Conservation (phyloP, 2,113 vertebrate species). For the Vidua chalybeata region DNA sequence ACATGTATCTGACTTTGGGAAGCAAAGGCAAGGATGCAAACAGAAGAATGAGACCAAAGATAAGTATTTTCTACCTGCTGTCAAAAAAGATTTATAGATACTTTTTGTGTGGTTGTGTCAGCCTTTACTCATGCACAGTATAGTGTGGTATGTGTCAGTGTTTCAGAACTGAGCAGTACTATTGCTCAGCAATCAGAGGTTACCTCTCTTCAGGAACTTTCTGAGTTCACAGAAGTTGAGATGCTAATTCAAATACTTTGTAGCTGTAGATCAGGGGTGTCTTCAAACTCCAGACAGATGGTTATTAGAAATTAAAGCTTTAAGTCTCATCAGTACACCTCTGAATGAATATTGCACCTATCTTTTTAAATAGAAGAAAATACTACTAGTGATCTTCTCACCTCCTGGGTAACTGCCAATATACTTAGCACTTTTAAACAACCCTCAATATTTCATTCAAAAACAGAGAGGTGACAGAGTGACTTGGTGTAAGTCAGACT, state of each 20-base stretch:
- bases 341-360: neutral
- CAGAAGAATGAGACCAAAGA: neutral
- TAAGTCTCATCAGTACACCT: neutral
- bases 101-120: neutral
- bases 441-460: neutral
- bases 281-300: neutral
- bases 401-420: neutral
- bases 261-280: neutral
- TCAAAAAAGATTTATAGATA: neutral
- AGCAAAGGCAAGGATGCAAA: neutral
- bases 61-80: neutral
- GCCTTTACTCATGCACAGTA: neutral
- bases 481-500: neutral
- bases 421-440: neutral
- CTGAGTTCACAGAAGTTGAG: neutral
- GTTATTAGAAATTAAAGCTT: neutral
- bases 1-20: neutral
- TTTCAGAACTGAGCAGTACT: neutral
- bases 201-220: neutral
- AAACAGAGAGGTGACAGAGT: neutral
- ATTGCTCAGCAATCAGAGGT: neutral
- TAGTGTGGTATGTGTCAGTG: neutral
- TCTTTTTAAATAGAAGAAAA: neutral
- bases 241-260: neutral
- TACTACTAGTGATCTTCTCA: neutral